Percentiles rank a stretch among this genome's conserved stretches.
These are phyloP conservation scores for Recurvirostra avosetta DNA, from an alignment of 2,113 vertebrate species.

Conservation along the genomic window DNA sequence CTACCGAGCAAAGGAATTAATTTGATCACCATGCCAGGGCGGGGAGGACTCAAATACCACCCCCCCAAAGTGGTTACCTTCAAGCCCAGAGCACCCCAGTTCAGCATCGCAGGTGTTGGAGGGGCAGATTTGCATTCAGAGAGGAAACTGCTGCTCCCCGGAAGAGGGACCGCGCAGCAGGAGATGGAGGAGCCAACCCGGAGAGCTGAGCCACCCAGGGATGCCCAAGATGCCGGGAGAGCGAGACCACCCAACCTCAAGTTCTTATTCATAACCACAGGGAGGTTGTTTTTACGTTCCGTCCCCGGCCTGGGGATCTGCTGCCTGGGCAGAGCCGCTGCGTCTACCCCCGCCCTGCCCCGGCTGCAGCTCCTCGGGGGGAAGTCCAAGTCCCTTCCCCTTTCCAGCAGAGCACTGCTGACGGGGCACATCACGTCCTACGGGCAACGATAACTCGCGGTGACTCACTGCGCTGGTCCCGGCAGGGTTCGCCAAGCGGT, in stretches of 20 bases:
- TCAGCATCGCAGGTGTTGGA: not conserved
- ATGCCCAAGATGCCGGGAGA: accelerated
- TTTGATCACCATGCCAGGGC: accelerated
- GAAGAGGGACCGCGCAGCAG: accelerated
- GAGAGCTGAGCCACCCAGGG: not conserved
- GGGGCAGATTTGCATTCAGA: not conserved
- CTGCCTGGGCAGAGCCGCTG: not conserved
- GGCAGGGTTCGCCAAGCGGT: not conserved
- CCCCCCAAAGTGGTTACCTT: not conserved
- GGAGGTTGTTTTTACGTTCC: not conserved
- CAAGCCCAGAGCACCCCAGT: not conserved
- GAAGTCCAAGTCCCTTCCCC: not conserved
- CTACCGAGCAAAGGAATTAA: not conserved
- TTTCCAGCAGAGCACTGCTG: not conserved
- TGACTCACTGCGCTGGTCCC: not conserved
- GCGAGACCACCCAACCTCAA: not conserved
- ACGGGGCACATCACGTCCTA: accelerated
- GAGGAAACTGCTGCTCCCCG: not conserved
- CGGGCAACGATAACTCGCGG: accelerated
- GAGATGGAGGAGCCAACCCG: not conserved
- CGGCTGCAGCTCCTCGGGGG: not conserved
- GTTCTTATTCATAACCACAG: accelerated
- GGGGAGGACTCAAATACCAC: not conserved
- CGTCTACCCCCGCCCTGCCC: not conserved
- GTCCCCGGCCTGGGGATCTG: not conserved